Evolutionary conservation across 2,888 invertebrate species (phyloP).

Genomic region (Melinaea marsaeus): DNA sequence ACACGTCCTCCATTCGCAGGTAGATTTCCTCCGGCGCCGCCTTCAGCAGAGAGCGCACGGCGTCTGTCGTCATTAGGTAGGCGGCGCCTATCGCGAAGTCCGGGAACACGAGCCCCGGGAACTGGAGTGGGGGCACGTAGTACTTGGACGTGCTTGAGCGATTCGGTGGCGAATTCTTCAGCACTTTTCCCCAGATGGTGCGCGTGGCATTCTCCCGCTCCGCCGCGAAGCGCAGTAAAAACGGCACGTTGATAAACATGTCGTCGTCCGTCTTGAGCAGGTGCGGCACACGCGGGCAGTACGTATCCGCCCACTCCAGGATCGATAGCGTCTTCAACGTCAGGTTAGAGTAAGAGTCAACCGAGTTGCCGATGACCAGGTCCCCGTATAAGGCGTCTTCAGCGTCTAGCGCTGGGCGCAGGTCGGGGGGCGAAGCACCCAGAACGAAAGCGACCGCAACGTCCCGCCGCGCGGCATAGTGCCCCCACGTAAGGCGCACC

Average conservation of each 20-base stretch:
- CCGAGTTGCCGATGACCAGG: slow-evolving; percentile 83
- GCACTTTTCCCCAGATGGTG: slow-evolving; percentile 88
- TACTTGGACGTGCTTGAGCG: slow-evolving; percentile 92
- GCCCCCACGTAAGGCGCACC: slow-evolving; percentile 90
- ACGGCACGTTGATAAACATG: slow-evolving; percentile 91
- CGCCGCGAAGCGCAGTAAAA: slow-evolving; percentile 82
- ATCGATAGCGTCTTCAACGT: slow-evolving; percentile 90
- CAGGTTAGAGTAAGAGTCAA: slow-evolving; percentile 89
- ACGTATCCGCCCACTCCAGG: slow-evolving; percentile 88
- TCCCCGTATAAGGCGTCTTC: slow-evolving; percentile 88
- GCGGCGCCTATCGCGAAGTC: slow-evolving; percentile 95
- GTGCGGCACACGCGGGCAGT: slow-evolving; percentile 85
- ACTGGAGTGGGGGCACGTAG: slow-evolving; percentile 67
- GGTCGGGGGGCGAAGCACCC: slow-evolving; percentile 72
- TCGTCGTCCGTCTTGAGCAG: slow-evolving; percentile 92
- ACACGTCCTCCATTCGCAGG: slow-evolving; percentile 94
- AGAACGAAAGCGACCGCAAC: slow-evolving; percentile 82
- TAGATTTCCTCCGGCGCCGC: slow-evolving; percentile 82
- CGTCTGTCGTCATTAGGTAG: slow-evolving; percentile 87
- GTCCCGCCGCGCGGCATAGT: slow-evolving; percentile 81
- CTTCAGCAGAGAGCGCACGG: slow-evolving; percentile 83
- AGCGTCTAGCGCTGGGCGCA: slow-evolving; percentile 72
- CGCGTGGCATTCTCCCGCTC: slow-evolving; percentile 79
- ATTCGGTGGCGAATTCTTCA: slow-evolving; percentile 90
- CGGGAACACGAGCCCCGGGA: slow-evolving; percentile 85